Evolutionary conservation across 2,113 vertebrate species (phyloP), one percentile per base, ranked within the genome.

Genomic region (Phalacrocorax aristotelis): DNA sequence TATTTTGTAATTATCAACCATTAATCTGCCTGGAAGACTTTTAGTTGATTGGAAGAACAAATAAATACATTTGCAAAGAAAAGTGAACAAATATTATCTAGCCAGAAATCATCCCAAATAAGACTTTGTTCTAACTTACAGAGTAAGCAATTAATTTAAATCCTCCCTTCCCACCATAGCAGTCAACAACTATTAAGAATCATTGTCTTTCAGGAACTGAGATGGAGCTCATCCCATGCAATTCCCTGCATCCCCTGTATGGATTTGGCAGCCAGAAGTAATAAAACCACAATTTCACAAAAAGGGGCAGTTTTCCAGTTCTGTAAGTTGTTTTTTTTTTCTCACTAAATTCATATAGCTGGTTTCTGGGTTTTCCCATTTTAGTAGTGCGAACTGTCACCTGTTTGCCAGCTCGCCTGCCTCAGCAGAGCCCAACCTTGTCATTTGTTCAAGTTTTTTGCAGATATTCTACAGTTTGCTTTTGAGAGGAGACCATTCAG

Each of bases 281-380:
- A 89, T 17, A 68, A 78, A 68, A 32, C 32, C 4, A 1, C 15
- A 13, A 10, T 40, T 69, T 82, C 44, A 40, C 52, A 72, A 38
- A 61, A 61, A 49, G 14, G 13, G 54, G 36, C 18, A 85, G 25
- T 19, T 85, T 87, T 62, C 46, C 46, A 83, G 13, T 25, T 38
- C 51, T 69, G 23, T 5, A n/a, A 69, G 21, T 6, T 46, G 25
- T 0, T 1, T 38, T 38, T 42, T 58, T 18, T 5, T 30, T 44
- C 34, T 48, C 34, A 30, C 34, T 52, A 29, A 32, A 86, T 10
- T 34, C 4, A 2, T 36, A 38, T 7, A 55, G 34, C 20, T 42
- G 17, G 6, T 57, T 51, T 81, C 52, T 49, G 51, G n/a, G 30
- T n/a, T n/a, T 20, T 46, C 17, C 19, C 42, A 21, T 72, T 65